phyloP scores from a whole-genome alignment of 2,888 invertebrate genomes.

The Caenorhabditis sp. region DNA sequence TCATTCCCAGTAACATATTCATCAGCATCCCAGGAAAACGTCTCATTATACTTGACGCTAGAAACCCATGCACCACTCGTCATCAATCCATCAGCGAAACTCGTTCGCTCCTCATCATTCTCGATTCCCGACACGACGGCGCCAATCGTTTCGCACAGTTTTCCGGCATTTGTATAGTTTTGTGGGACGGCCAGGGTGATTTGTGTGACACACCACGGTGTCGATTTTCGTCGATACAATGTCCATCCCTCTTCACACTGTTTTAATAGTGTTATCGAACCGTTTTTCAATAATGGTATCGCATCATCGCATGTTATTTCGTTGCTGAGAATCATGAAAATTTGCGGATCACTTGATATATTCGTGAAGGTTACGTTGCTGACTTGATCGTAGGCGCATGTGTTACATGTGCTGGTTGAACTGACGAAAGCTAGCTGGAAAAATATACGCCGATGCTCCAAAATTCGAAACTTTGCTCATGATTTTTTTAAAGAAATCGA shows the following conservation, averaged over 20 bases:
- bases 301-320: background rate
- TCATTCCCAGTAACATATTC: too few relatives aligned
- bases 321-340: background rate
- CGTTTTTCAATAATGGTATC: too few relatives aligned
- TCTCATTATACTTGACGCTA: background rate
- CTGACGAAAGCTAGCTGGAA: background rate
- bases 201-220: background rate
- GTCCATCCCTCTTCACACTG: background rate
- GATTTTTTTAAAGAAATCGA: too few relatives aligned
- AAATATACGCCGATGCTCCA: too few relatives aligned
- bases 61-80: background rate
- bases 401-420: background rate
- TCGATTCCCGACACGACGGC: background rate
- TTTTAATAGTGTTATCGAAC: background rate
- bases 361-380: background rate
- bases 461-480: too few relatives aligned
- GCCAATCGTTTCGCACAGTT: background rate
- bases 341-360: background rate
- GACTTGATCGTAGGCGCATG: background rate
- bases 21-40: too few relatives aligned
- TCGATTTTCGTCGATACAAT: background rate
- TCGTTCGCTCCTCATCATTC: background rate
- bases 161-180: background rate
- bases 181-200: background rate
- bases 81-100: background rate